Percentiles rank a stretch among this genome's conserved stretches.
These are phyloP conservation scores for Aleiodes alternator DNA, from an alignment of 2,888 invertebrate species.

Conservation along the genomic window DNA sequence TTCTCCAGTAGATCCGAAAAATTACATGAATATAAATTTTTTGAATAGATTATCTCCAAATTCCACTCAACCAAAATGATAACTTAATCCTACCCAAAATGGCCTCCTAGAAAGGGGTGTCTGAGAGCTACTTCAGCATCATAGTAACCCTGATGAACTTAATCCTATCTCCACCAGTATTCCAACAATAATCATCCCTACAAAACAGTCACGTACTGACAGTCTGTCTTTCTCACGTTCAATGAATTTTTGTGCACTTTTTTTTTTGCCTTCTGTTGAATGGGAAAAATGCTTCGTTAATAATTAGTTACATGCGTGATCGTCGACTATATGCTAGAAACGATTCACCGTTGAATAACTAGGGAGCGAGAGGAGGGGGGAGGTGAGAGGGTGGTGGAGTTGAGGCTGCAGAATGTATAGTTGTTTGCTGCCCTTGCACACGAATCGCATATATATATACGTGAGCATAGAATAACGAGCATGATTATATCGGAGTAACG, in stretches of 20 bases:
- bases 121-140: background rate
- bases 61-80: slow-evolving; percentile 26
- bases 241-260: slow-evolving; percentile 28
- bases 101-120: background rate
- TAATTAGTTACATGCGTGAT: slow-evolving; percentile 23
- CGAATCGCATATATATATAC: slow-evolving; percentile 63
- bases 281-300: slow-evolving; percentile 18
- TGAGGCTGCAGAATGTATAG: slow-evolving; percentile 56
- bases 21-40: background rate
- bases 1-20: background rate
- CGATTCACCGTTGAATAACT: slow-evolving; percentile 27
- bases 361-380: background rate
- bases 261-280: slow-evolving; percentile 2
- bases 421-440: slow-evolving; percentile 53
- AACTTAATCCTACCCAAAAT: slow-evolving; percentile 27
- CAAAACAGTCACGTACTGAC: background rate
- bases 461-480: slow-evolving; percentile 71
- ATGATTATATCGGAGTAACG: slow-evolving; percentile 72
- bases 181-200: slow-evolving; percentile 26
- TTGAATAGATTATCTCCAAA: slow-evolving; percentile 10
- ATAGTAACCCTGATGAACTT: slow-evolving; percentile 11
- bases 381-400: slow-evolving; percentile 15
- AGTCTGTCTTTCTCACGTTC: background rate
- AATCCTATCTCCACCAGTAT: slow-evolving; percentile 22
- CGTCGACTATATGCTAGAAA: slow-evolving; percentile 20